These are phyloP conservation scores for Labeo catla DNA, from an alignment of 2,113 vertebrate genomes.

Conservation along the genomic window DNA sequence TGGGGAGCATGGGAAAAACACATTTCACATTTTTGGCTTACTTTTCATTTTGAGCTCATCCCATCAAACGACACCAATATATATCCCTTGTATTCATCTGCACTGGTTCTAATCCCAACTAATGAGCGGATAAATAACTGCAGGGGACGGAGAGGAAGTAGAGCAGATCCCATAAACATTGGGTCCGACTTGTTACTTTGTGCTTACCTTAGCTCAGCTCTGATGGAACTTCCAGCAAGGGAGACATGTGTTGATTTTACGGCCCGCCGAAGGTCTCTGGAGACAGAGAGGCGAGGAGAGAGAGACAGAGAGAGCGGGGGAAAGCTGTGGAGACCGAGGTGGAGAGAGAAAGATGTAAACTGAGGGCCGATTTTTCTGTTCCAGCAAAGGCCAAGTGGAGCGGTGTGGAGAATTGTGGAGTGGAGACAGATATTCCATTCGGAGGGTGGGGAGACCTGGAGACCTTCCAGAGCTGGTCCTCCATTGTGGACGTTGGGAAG, in stretches of 20 bases:
- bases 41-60: constrained; percentile 35
- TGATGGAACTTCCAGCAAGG: constrained; percentile 47
- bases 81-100: constrained; percentile 4
- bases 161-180: constrained; percentile 51
- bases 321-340: constrained; percentile 37
- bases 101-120: constrained; percentile 43
- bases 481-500: constrained; percentile 32
- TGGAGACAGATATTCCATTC: constrained; percentile 61
- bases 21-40: constrained; percentile 19
- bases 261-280: constrained; percentile 41
- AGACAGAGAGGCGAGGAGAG: constrained; percentile 9
- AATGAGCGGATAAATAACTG: constrained; percentile 52
- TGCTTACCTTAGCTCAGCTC: constrained; percentile 54
- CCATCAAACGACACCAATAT: constrained; percentile 16
- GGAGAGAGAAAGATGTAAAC: constrained; percentile 51
- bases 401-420: constrained; percentile 42
- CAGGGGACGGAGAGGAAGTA: constrained; percentile 37
- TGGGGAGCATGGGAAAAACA: constrained; percentile 35
- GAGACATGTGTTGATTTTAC: constrained; percentile 48
- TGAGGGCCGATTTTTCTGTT: constrained; percentile 43
- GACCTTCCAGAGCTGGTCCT: constrained; percentile 38
- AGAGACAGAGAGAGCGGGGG: constrained; percentile 57
- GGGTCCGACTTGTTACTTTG: constrained; percentile 17
- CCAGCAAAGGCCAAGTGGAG: constrained; percentile 50
- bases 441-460: constrained; percentile 50